These are phyloP conservation scores for Microplitis mediator DNA, from an alignment of 1,140 invertebrate species.

Conservation along the genomic window DNA sequence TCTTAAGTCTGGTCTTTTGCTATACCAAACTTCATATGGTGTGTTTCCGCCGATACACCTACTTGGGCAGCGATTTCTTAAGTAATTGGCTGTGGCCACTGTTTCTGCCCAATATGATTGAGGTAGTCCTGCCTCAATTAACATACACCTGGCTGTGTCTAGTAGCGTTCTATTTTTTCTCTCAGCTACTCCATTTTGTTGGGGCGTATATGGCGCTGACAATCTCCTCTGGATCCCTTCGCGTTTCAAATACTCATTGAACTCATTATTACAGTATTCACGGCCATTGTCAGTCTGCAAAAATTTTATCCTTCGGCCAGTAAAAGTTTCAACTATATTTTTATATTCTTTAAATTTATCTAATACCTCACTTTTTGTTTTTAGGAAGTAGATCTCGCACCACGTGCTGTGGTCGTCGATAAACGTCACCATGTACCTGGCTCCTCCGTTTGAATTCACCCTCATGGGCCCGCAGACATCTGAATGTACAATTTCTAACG, in stretches of 20 bases:
- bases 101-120: slow-evolving; percentile 50
- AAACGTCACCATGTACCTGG: too few relatives aligned
- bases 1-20: slow-evolving; percentile 42
- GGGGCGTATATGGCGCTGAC: slow-evolving; percentile 39
- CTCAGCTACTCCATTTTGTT: slow-evolving; percentile 48
- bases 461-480: too few relatives aligned
- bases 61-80: slow-evolving; percentile 43
- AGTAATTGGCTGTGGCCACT: slow-evolving; percentile 40
- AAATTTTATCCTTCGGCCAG: slow-evolving; percentile 28
- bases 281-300: slow-evolving; percentile 44
- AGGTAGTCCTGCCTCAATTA: slow-evolving; percentile 40
- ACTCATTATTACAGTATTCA: slow-evolving; percentile 41
- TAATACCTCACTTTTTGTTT: slow-evolving; percentile 33
- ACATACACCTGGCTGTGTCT: slow-evolving; percentile 29
- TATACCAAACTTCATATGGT: slow-evolving; percentile 48
- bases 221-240: slow-evolving; percentile 31
- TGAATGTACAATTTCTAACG: too few relatives aligned
- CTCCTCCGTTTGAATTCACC: too few relatives aligned
- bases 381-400: slow-evolving; percentile 36
- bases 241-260: slow-evolving; percentile 26
- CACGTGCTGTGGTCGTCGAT: slow-evolving; percentile 38
- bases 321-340: slow-evolving; percentile 16
- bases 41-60: slow-evolving; percentile 33
- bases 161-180: slow-evolving; percentile 33
- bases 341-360: slow-evolving; percentile 37